A percentile compares a stretch with the other conserved stretches of the same genome.
phyloP scores from a whole-genome alignment of 2,113 vertebrate genomes.

The Grammomys dolichurus region DNA sequence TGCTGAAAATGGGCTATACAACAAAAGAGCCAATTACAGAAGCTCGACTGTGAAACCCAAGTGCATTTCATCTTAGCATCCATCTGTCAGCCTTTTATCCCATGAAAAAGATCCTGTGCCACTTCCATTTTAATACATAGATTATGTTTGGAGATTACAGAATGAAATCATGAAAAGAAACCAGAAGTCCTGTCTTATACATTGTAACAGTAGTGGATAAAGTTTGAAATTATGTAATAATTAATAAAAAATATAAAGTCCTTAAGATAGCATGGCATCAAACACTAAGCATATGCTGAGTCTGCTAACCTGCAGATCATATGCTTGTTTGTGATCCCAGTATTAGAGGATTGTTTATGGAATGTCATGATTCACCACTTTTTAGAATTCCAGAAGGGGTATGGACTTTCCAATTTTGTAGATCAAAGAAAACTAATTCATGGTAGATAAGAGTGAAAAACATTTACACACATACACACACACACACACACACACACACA shows the following conservation, averaged over 20 bases:
- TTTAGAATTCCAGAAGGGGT: background rate
- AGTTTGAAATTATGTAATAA: background rate
- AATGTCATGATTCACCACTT: background rate
- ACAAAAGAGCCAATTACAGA: constrained; percentile 91
- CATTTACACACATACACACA: too few species aligned
- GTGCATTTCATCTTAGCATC: constrained; percentile 90
- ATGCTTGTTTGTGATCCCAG: background rate
- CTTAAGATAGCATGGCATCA: background rate
- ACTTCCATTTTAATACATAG: background rate
- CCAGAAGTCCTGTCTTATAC: background rate
- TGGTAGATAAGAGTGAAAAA: background rate
- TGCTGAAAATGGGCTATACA: constrained; percentile 96
- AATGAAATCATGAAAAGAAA: background rate
- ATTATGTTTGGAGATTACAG: background rate
- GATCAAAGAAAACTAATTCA: background rate
- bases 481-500: too few species aligned
- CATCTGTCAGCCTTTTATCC: constrained; percentile 94
- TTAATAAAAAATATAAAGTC: background rate
- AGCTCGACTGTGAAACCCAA: constrained; percentile 89
- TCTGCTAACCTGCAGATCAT: background rate
- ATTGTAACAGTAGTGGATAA: background rate
- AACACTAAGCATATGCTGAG: background rate
- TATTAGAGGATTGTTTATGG: background rate
- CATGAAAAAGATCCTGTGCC: constrained; percentile 93
- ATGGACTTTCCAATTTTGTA: background rate